Base-by-base conservation (phyloP, 1,140 invertebrate species). In the Panulirus ornatus region DNA sequence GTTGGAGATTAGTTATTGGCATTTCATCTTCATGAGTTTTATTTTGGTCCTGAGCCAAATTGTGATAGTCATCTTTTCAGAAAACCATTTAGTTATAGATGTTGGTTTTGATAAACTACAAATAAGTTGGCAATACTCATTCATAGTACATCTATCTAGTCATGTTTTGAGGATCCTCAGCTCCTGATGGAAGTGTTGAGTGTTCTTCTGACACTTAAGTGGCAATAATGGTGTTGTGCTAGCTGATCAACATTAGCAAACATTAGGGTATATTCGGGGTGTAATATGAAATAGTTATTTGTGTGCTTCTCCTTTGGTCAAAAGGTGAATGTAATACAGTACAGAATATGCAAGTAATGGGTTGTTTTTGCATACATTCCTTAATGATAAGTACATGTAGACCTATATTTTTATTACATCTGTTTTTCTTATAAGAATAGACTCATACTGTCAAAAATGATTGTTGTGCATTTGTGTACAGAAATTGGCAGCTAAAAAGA, bases 371-470 rank as follows among this genome's bases (percentile, higher is more conserved):
- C 58, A 30, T 30, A 66, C 58, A 66, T 66, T 66, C 58, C n/a
- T 66, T 66, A 66, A 66, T 66, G 58, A 66, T 66, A 66, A 30
- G 58, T 66, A 66, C 11, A 66, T 66, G 58, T 66, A 66, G n/a
- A 66, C 58, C 58, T 66, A 66, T 66, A 66, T 66, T 66, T 66
- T 66, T 66, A 66, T n/a, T 66, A 66, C 58, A 16, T 30, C 58
- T 30, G 2, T 58, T 58, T 58, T 58, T 58, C 22, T 58, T 58
- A 58, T 66, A 66, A 66, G 1, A 16, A 66, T 27, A 30, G 5
- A 30, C 30, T 66, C 58, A 11, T 47, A 47, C 22, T 3, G 22
- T 30, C 58, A 66, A 66, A 66, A 66, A 14, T 58, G 22, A 30
- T 30, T 66, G 27, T 66, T 66, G n/a, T 30, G 22, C 54, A 30